These are phyloP conservation scores for Drosophila neocordata DNA, from an alignment of 1,140 invertebrate species.

Conservation along the genomic window DNA sequence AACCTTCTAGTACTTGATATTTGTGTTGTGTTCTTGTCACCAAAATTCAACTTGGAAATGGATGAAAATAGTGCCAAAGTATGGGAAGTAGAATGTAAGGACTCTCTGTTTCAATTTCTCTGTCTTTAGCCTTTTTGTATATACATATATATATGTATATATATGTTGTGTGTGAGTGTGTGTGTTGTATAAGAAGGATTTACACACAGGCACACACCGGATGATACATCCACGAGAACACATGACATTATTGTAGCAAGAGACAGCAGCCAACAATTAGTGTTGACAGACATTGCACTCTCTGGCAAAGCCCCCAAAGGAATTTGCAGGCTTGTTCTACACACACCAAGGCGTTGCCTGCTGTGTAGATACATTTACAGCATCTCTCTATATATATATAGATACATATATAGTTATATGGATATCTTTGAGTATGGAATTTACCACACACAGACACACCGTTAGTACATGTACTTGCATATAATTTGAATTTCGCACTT, in stretches of 20 bases:
- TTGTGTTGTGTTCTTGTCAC: conserved; percentile 71
- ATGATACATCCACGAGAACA: conserved; percentile 36
- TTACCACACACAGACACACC: not conserved
- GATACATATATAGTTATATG: not conserved
- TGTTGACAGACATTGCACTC: conserved; percentile 80
- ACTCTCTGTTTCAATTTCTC: not conserved
- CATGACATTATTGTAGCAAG: conserved; percentile 72
- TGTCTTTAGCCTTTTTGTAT: not conserved
- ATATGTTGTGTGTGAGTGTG: not conserved
- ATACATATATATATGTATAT: no score
- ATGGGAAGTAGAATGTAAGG: not conserved
- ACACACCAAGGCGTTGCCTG: conserved; percentile 31
- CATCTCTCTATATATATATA: conserved; percentile 15
- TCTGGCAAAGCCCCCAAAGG: conserved; percentile 66
- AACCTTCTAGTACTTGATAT: conserved; percentile 40
- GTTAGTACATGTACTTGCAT: conserved; percentile 41
- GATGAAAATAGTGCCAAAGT: not conserved
- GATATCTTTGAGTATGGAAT: no score
- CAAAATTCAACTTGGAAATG: conserved; percentile 41
- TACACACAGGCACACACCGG: conserved; percentile 25
- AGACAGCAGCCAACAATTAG: conserved; percentile 78
- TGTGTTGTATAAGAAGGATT: conserved; percentile 8
- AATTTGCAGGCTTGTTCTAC: conserved; percentile 68
- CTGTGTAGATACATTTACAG: conserved; percentile 34
- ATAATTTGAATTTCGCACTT: conserved; percentile 46